Evolutionary conservation across 2,113 vertebrate species (phyloP).

Genomic region (Columbina picui): DNA sequence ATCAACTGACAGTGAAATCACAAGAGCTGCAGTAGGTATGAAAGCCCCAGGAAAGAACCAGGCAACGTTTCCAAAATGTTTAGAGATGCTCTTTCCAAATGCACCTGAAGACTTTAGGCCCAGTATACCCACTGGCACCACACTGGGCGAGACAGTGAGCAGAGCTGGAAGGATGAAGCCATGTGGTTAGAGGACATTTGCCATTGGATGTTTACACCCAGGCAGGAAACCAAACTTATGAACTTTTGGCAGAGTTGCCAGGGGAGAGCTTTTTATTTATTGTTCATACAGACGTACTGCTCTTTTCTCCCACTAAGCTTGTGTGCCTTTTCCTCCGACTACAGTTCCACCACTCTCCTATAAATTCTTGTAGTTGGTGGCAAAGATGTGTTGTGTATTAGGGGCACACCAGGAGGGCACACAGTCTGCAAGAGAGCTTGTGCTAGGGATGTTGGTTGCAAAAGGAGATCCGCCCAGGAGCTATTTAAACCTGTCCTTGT

Average conservation of each 20-base stretch:
- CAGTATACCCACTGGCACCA: not conserved
- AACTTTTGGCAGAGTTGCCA: not conserved
- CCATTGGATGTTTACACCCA: not conserved
- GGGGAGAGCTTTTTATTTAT: not conserved
- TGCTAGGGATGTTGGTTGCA: not conserved
- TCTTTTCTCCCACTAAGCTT: not conserved
- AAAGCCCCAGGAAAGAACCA: not conserved
- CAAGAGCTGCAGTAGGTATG: not conserved
- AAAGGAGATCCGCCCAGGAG: not conserved
- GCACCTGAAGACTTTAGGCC: not conserved
- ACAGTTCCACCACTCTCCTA: not conserved
- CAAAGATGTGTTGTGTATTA: not conserved
- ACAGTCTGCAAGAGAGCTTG: not conserved
- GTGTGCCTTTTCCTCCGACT: not conserved
- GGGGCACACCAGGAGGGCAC: not conserved
- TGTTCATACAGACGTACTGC: fast-evolving
- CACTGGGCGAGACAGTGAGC: not conserved
- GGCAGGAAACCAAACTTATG: constrained; percentile 11
- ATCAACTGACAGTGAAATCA: not conserved
- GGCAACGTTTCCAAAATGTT: not conserved
- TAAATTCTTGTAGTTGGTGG: not conserved
- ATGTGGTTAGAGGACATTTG: not conserved
- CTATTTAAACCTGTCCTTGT: constrained; percentile 19
- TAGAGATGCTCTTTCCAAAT: not conserved
- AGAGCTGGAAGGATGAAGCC: not conserved